Conservation (phyloP, 2,113 vertebrate genomes). For the Cavia porcellus region DNA sequence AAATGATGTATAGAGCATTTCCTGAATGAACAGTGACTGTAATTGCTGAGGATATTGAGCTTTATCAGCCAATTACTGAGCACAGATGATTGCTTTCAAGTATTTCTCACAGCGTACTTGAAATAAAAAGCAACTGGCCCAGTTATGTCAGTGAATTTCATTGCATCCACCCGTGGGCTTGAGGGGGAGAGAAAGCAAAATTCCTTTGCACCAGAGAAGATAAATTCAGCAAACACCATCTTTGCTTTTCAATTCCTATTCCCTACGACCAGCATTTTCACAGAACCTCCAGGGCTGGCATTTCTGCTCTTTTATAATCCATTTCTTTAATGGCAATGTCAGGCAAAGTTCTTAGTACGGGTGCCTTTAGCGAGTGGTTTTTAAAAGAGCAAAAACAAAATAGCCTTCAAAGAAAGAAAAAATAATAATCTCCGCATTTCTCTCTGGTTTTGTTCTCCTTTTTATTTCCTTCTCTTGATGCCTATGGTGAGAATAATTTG, state of each 20-base stretch:
- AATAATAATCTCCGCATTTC: slow-evolving; percentile 34
- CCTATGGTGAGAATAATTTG: slow-evolving; percentile 19
- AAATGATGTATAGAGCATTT: slow-evolving; percentile 77
- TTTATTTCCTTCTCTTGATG: slow-evolving; percentile 47
- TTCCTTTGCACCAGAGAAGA: slow-evolving; percentile 70
- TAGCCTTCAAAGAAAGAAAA: slow-evolving; percentile 36
- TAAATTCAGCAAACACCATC: slow-evolving; percentile 74
- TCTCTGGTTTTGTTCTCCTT: neutral
- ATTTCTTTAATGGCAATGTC: slow-evolving; percentile 72
- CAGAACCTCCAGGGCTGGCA: slow-evolving; percentile 33
- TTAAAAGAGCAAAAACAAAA: slow-evolving; percentile 61
- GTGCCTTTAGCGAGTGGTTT: slow-evolving; percentile 58
- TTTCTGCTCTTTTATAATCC: slow-evolving; percentile 72
- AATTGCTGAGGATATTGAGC: slow-evolving; percentile 71
- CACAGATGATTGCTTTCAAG: slow-evolving; percentile 77
- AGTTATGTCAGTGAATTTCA: slow-evolving; percentile 79
- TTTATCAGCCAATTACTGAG: slow-evolving; percentile 78
- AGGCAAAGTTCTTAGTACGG: slow-evolving; percentile 60
- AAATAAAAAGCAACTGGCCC: slow-evolving; percentile 77
- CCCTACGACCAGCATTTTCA: slow-evolving; percentile 58
- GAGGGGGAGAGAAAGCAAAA: slow-evolving; percentile 68
- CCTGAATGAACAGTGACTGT: slow-evolving; percentile 76
- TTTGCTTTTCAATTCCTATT: slow-evolving; percentile 65
- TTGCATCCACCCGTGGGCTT: slow-evolving; percentile 76
- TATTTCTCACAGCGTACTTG: slow-evolving; percentile 66